Evolutionary conservation across 2,888 invertebrate species (phyloP).

Genomic region (Seira ritae): DNA sequence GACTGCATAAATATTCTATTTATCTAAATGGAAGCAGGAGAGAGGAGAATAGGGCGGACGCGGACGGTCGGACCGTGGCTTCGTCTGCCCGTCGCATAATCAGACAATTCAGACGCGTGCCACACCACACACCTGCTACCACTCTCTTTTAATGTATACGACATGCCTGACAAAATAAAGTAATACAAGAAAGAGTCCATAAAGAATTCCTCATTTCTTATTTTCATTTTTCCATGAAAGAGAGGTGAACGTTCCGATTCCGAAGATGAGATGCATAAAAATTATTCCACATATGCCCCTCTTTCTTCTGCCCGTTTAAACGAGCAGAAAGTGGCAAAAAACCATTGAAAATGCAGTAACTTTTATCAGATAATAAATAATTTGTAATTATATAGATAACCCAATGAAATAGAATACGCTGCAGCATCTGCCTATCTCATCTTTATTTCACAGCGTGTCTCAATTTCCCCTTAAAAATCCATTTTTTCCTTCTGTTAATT

Average conservation of each 20-base stretch:
- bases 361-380: background rate
- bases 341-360: background rate
- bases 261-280: too few relatives aligned
- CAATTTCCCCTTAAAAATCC: background rate
- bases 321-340: background rate
- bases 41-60: background rate
- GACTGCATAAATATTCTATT: too few relatives aligned
- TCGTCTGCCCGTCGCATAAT: background rate
- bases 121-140: conserved; percentile 56
- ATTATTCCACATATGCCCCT: too few relatives aligned
- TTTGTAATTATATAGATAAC: background rate
- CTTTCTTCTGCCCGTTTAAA: background rate
- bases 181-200: too few relatives aligned
- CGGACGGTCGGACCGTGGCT: background rate
- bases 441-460: background rate
- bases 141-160: background rate
- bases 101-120: conserved; percentile 51
- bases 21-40: too few relatives aligned
- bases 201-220: too few relatives aligned
- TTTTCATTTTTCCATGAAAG: background rate
- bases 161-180: background rate
- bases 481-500: background rate
- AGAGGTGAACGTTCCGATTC: conserved; percentile 34
- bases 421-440: background rate
- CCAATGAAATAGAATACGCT: background rate